These are phyloP conservation scores for Drosophila melanica DNA, from an alignment of 1,140 invertebrate genomes.

Conservation along the genomic window DNA sequence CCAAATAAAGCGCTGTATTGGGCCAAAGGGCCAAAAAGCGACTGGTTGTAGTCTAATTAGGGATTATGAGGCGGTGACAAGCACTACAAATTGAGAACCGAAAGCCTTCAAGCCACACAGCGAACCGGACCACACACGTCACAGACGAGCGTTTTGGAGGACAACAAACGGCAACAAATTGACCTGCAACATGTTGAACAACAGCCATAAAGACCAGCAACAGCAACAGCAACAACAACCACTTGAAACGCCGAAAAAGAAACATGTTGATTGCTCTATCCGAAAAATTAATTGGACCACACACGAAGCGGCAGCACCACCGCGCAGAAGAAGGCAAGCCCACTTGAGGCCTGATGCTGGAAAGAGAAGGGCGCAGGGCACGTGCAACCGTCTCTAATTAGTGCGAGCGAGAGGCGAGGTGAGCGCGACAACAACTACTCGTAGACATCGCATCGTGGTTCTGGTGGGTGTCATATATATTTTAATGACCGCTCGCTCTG, in stretches of 20 bases:
- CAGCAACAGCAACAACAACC: conserved; percentile 32
- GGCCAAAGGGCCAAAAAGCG: conserved; percentile 21
- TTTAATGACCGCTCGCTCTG: conserved; percentile 65
- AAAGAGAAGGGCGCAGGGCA: conserved; percentile 22
- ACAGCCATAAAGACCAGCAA: conserved; percentile 56
- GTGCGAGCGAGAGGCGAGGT: conserved; percentile 31
- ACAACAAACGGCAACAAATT: conserved; percentile 69
- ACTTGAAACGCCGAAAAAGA: conserved; percentile 47
- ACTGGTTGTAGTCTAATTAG: conserved; percentile 60
- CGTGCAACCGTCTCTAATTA: conserved; percentile 53
- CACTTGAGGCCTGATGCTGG: conserved; percentile 6
- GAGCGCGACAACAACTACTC: conserved; percentile 9
- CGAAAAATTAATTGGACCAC: conserved; percentile 80
- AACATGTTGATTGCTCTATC: conserved; percentile 82
- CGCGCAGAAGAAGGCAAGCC: conserved; percentile 33
- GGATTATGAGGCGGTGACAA: conserved; percentile 52
- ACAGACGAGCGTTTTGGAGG: conserved; percentile 21
- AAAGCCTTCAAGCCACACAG: conserved; percentile 3
- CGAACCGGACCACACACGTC: conserved; percentile 50
- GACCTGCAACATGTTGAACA: conserved; percentile 78
- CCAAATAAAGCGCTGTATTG: conserved; percentile 31
- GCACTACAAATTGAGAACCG: conserved; percentile 38
- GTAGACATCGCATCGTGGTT: conserved; percentile 39
- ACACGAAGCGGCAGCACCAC: conserved; percentile 53
- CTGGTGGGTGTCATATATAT: conserved; percentile 80